Percentiles rank a stretch among this genome's conserved stretches.
Conservation (phyloP, 2,797 vertebrate species). For the Acanthiza pusilla region DNA sequence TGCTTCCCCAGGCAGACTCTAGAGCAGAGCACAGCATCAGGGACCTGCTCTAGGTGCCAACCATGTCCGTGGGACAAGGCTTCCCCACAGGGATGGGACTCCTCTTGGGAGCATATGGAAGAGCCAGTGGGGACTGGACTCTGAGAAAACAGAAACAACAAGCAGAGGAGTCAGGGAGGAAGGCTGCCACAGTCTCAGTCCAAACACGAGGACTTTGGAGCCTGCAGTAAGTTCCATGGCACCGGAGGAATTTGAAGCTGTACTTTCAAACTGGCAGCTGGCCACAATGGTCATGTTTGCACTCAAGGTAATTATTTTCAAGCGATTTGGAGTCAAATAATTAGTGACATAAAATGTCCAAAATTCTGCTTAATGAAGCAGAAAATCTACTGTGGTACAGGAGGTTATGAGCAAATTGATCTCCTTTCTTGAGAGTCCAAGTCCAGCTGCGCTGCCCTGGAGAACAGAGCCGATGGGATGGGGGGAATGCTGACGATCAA, state of each 20-base stretch:
- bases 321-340: background rate
- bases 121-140: background rate
- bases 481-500: accelerated
- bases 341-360: background rate
- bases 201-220: background rate
- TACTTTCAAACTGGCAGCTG: background rate
- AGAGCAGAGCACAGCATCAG: background rate
- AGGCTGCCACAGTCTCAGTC: background rate
- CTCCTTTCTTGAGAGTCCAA: background rate
- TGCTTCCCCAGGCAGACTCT: background rate
- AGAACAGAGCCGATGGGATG: background rate
- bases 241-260: background rate
- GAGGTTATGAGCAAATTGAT: background rate
- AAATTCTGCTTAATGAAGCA: background rate
- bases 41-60: background rate
- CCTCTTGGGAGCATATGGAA: accelerated
- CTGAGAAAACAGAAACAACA: background rate
- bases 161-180: background rate
- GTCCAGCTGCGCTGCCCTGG: background rate
- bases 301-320: background rate
- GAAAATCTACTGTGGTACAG: background rate
- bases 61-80: accelerated
- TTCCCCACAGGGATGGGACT: accelerated
- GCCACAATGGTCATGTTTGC: background rate
- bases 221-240: background rate